Base-by-base conservation (phyloP, 2,113 vertebrate genomes). In the Neodon shergylaensis region DNA sequence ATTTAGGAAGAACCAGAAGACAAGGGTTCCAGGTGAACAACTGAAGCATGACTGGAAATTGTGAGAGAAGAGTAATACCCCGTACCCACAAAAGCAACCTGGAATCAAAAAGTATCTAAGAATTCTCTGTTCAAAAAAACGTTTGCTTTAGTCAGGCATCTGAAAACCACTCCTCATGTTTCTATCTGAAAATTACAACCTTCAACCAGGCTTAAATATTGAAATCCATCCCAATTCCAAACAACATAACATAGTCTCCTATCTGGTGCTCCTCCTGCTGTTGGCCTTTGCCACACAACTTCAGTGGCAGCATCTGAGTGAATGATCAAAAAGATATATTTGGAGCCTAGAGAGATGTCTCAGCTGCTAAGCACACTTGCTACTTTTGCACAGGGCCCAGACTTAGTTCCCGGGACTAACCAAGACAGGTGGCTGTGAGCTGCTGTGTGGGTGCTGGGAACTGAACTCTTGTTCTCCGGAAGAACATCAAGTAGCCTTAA, bases 81-180 rank as follows among this genome's bases (percentile, higher is more conserved):
- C 0, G 0, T 31, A 72, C 14, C 7, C 8, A 17, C n/a, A 85
- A 82, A 85, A n/a, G 21, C 36, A 88, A 77, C 44, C 54, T 68
- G 31, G 39, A 94, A 11, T 92, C 21, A 90, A 17, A 66, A 7
- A 8, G 49, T 49, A 92, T 19, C 4, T 36, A 82, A 92, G 36
- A 78, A 93, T 54, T 0, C 19, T 92, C 61, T 73, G 10, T 83
- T 39, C 49, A 91, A 86, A 83, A 68, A 68, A 28, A 52, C 10
- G 0, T 52, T 31, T 87, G 65, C 31, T 90, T 87, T n/a, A 66
- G 7, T 70, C 3, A 72, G 39, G 65, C 84, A 66, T 31, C 49
- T 81, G 74, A 70, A 94, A 92, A 36, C 61, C 52, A 87, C 39
- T 73, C 36, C 49, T 93, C 14, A 9, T 74, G 66, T 65, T 95